These are phyloP conservation scores for Sorex maritimensis DNA, from an alignment of 2,797 vertebrate genomes.

Conservation along the genomic window DNA sequence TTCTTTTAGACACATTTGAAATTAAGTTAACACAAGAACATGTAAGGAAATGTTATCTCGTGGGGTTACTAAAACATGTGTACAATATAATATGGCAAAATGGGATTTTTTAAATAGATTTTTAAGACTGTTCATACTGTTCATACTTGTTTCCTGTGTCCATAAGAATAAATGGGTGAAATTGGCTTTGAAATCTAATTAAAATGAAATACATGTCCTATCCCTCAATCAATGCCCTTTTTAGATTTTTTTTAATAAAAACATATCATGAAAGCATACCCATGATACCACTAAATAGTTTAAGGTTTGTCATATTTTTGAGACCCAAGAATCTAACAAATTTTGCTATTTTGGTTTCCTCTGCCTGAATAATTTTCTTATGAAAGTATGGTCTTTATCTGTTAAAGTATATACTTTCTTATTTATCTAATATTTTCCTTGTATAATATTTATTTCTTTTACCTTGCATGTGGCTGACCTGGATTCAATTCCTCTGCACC, in stretches of 20 bases:
- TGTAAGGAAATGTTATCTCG: conserved; percentile 59
- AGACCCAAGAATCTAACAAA: neutral
- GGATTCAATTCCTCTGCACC: too few relatives aligned
- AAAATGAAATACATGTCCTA: conserved; percentile 5
- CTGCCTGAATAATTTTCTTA: neutral
- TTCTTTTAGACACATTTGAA: conserved; percentile 60
- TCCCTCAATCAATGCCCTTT: neutral
- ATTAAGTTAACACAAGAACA: conserved; percentile 65
- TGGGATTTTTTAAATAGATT: neutral
- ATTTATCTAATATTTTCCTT: neutral
- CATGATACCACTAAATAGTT: neutral
- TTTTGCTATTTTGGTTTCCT: neutral
- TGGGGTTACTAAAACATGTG: conserved; percentile 55
- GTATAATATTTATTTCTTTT: neutral
- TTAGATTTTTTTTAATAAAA: neutral
- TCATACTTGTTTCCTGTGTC: conserved; percentile 38
- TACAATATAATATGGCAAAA: conserved; percentile 46
- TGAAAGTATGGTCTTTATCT: too few relatives aligned
- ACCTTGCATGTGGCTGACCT: too few relatives aligned
- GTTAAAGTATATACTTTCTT: neutral
- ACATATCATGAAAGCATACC: neutral
- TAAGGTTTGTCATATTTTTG: neutral
- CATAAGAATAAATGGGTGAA: neutral
- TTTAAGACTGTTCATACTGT: neutral
- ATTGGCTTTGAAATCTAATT: neutral